Percentiles rank a stretch among this genome's conserved stretches.
These are phyloP conservation scores for Acrobasis consociella DNA, from an alignment of 2,888 invertebrate species.

Conservation along the genomic window DNA sequence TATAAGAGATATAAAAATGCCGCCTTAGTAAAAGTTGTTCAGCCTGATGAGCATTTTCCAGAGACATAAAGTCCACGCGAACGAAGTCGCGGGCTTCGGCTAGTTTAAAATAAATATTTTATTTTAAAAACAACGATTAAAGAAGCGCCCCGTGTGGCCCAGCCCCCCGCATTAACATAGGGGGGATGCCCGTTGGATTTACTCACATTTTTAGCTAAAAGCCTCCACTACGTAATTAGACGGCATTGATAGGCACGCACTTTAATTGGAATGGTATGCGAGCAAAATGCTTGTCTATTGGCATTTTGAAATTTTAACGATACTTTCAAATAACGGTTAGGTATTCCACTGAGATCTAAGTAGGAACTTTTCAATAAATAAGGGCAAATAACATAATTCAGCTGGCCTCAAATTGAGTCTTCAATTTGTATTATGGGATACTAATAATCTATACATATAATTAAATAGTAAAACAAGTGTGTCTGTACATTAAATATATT, in stretches of 20 bases:
- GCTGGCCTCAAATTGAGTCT: no score
- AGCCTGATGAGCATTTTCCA: no score
- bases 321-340: slow-evolving; percentile 2
- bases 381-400: no score
- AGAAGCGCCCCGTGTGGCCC: neutral
- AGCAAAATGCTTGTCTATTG: slow-evolving; percentile 12
- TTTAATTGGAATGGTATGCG: slow-evolving; percentile 42
- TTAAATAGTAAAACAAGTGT: no score
- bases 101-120: no score
- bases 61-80: no score
- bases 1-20: no score
- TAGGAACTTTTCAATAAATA: neutral
- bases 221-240: slow-evolving; percentile 37
- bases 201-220: slow-evolving; percentile 59
- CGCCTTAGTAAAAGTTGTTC: no score
- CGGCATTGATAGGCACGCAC: slow-evolving; percentile 23
- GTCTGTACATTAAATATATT: no score
- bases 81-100: no score
- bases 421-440: no score
- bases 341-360: neutral
- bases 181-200: slow-evolving; percentile 52
- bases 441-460: no score
- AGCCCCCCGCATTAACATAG: slow-evolving; percentile 61
- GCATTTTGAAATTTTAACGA: slow-evolving; percentile 14
- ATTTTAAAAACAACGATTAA: neutral